Percentiles rank a stretch among this genome's conserved stretches.
These are phyloP conservation scores for Pycnonotus jocosus DNA, from an alignment of 2,113 vertebrate species.

Conservation along the genomic window DNA sequence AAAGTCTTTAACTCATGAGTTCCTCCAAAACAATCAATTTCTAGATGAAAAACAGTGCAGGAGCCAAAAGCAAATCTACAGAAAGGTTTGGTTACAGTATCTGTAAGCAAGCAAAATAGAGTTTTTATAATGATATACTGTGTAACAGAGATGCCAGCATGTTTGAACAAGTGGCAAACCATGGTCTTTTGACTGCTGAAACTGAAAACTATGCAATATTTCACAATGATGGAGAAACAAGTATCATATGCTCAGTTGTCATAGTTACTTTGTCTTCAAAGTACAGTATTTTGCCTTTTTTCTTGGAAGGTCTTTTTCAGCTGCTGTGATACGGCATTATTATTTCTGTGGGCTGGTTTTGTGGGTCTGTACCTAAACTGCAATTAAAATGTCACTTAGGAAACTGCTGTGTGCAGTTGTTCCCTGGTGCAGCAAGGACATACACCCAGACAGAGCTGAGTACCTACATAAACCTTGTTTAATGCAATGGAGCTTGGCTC, in stretches of 20 bases:
- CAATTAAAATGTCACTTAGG: neutral
- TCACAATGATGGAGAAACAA: constrained; percentile 25
- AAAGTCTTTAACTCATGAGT: neutral
- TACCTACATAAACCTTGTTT: neutral
- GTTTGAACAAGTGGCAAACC: constrained; percentile 29
- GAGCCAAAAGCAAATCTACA: neutral
- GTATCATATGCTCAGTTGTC: constrained; percentile 40
- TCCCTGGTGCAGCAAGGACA: neutral
- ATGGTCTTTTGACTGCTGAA: constrained; percentile 32
- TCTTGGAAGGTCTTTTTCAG: neutral
- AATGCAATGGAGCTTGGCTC: neutral
- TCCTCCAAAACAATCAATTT: neutral
- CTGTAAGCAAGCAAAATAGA: neutral
- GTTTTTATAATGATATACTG: neutral
- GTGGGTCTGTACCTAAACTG: neutral
- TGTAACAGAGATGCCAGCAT: neutral
- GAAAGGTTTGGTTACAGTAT: neutral
- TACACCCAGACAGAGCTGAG: neutral
- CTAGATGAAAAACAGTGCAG: neutral
- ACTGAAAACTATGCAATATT: constrained; percentile 27
- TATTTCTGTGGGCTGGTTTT: neutral
- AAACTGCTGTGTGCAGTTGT: neutral
- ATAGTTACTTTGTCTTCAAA: constrained; percentile 50
- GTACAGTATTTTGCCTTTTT: neutral
- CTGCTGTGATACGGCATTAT: neutral